Percentiles rank a stretch among this genome's conserved stretches.
Conservation (phyloP, 2,797 vertebrate genomes). For the Centroberyx gerrardi region DNA sequence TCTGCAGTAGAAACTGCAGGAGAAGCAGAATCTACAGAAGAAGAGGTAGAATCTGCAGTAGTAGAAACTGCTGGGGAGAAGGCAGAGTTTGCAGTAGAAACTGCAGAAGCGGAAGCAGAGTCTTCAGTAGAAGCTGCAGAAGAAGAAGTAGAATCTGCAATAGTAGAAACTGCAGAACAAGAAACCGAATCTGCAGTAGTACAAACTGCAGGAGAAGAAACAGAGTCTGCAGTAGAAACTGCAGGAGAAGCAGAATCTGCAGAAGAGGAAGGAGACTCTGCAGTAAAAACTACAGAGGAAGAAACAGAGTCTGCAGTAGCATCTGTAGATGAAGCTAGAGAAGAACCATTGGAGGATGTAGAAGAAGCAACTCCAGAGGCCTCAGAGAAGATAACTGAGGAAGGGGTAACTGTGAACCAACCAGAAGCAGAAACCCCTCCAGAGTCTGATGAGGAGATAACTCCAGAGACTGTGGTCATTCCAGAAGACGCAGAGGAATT, state of each 20-base stretch:
- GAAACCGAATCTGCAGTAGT: background rate
- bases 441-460: conserved; percentile 38
- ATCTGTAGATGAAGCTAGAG: conserved; percentile 7
- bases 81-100: background rate
- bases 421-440: background rate
- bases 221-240: background rate
- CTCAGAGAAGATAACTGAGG: conserved; percentile 6
- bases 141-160: background rate
- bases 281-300: conserved; percentile 5
- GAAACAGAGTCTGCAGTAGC: background rate
- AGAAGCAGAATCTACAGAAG: background rate
- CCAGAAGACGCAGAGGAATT: conserved; percentile 50
- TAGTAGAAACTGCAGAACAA: background rate
- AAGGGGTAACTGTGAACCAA: background rate
- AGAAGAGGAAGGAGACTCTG: background rate
- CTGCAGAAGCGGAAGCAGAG: background rate
- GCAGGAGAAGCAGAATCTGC: background rate
- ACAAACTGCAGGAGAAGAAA: background rate
- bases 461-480: conserved; percentile 28
- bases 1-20: background rate
- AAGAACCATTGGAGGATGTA: background rate
- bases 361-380: conserved; percentile 1
- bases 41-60: background rate
- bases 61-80: background rate
- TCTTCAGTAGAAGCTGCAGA: background rate